Percentiles rank a stretch among this genome's conserved stretches.
phyloP scores from a whole-genome alignment of 1,140 invertebrate genomes.

The Drosophila ohnishii region DNA sequence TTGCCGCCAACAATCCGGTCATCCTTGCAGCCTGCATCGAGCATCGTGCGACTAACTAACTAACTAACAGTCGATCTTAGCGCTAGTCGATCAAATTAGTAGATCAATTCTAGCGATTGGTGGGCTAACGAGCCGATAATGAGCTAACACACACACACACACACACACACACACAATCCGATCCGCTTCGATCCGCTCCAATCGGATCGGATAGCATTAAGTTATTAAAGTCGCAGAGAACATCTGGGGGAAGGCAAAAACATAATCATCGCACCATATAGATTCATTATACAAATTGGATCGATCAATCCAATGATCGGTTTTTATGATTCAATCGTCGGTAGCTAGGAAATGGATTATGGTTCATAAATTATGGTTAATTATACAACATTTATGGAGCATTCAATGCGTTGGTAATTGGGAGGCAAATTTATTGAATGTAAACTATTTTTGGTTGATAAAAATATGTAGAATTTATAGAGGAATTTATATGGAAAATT shows the following conservation, averaged over 20 bases:
- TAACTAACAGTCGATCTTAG: conserved; percentile 21
- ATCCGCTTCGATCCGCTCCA: conserved; percentile 16
- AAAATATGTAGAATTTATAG: neutral
- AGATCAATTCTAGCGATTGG: conserved; percentile 45
- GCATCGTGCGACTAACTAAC: conserved; percentile 37
- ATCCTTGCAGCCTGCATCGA: conserved; percentile 66
- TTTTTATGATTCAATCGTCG: conserved; percentile 23
- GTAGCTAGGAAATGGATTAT: conserved; percentile 28
- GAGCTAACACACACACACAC: conserved; percentile 43
- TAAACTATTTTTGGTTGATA: neutral
- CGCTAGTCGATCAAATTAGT: conserved; percentile 42
- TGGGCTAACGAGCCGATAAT: conserved; percentile 57
- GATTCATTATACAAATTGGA: conserved; percentile 48
- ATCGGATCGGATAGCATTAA: conserved; percentile 36
- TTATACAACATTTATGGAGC: neutral
- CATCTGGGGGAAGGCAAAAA: conserved; percentile 35
- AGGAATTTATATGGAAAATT: neutral
- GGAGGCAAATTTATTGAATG: neutral
- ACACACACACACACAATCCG: conserved; percentile 2
- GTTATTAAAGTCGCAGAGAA: conserved; percentile 45
- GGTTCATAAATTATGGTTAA: conserved; percentile 1
- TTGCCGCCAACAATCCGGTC: conserved; percentile 66
- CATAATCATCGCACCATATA: conserved; percentile 36
- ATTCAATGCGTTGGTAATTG: neutral
- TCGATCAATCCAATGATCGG: conserved; percentile 23